Conservation (phyloP, 2,797 vertebrate genomes). For the Cebuella pygmaea region DNA sequence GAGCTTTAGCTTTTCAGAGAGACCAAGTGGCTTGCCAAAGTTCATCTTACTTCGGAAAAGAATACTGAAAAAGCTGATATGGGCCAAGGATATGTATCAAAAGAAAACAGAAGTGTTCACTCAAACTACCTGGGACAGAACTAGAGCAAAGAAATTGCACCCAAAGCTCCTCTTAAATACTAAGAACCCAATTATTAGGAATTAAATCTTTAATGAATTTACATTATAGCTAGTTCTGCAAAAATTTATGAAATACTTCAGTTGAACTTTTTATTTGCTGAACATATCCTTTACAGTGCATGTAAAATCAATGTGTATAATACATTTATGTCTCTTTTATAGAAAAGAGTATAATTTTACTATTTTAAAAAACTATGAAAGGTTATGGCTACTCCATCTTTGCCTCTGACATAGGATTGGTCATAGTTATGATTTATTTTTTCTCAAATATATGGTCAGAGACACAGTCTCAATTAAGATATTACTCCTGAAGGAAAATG, state of each 20-base stretch:
- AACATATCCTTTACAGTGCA: constrained; percentile 51
- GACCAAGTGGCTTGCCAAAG: background rate
- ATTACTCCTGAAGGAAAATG: constrained; percentile 60
- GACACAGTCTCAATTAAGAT: constrained; percentile 66
- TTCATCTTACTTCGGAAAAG: background rate
- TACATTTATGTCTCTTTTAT: constrained; percentile 67
- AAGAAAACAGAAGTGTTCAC: background rate
- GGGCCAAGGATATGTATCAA: background rate
- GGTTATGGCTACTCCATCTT: constrained; percentile 47
- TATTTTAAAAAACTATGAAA: constrained; percentile 58
- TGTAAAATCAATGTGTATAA: constrained; percentile 61
- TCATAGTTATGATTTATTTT: constrained; percentile 57
- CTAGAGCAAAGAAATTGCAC: background rate
- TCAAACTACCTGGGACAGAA: background rate
- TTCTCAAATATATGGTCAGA: constrained; percentile 63
- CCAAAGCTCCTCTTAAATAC: constrained; percentile 13
- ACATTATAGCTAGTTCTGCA: constrained; percentile 31
- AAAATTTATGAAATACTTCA: constrained; percentile 48
- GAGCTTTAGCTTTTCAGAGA: background rate
- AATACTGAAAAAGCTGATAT: background rate
- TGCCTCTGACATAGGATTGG: background rate
- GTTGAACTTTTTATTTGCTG: constrained; percentile 53
- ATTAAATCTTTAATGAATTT: constrained; percentile 52
- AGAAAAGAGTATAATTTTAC: constrained; percentile 77
- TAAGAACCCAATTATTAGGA: constrained; percentile 27